Evolutionary conservation across 2,113 vertebrate species (phyloP).

Genomic region (Sakesphorus luctuosus): DNA sequence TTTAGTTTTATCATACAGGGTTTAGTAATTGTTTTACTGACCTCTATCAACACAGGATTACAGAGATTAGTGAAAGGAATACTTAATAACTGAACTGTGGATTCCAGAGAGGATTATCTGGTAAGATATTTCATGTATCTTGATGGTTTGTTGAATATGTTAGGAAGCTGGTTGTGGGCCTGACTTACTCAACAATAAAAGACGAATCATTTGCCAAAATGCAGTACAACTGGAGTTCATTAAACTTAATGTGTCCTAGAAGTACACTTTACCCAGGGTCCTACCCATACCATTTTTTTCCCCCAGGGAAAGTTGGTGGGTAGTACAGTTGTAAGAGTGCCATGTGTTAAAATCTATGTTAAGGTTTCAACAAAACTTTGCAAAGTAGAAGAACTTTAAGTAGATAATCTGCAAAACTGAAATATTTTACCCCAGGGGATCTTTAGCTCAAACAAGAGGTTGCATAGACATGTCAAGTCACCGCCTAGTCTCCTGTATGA

Average conservation of each 20-base stretch:
- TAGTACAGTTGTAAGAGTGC: not conserved
- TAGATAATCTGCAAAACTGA: not conserved
- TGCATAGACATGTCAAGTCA: not conserved
- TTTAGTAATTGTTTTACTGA: constrained; percentile 68
- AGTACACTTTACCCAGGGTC: not conserved
- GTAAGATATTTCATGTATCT: constrained; percentile 64
- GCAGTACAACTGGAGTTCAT: not conserved
- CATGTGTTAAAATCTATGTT: rapidly evolving
- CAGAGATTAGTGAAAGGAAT: constrained; percentile 67
- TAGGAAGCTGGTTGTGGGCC: constrained; percentile 30
- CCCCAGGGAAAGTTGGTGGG: not conserved
- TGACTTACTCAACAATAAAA: constrained; percentile 28
- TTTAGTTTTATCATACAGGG: constrained; percentile 46
- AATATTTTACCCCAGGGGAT: not conserved
- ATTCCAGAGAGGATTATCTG: constrained; percentile 73
- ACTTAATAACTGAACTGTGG: constrained; percentile 70
- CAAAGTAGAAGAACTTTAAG: not conserved
- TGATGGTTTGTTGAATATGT: constrained; percentile 57
- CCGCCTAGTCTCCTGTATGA: not conserved
- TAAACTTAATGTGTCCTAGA: not conserved
- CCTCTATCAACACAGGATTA: constrained; percentile 67
- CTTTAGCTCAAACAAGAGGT: not conserved
- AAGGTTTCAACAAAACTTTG: not conserved
- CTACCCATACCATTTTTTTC: not conserved
- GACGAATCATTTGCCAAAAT: constrained; percentile 9